Base-by-base conservation (phyloP, 2,888 invertebrate species). In the Herminia tarsipennalis region DNA sequence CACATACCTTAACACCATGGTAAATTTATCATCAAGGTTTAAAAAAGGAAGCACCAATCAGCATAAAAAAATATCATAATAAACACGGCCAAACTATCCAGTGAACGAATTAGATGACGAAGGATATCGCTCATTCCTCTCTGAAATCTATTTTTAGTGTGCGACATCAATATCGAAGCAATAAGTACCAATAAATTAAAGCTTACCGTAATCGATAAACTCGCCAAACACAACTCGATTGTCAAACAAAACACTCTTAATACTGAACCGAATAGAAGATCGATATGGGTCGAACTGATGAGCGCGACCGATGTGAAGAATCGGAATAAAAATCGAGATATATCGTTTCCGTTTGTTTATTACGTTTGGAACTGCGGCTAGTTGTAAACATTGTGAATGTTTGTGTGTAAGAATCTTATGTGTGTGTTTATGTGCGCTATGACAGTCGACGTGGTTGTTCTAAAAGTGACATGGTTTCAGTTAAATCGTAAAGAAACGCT, bases 321-420 rank as follows among this genome's bases (percentile, higher is more conserved):
- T 70, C 62, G 64, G 46, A 54, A 53, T 78, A 84, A 86, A 86
- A 85, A 83, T 74, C 79, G 75, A 72, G 65, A 79, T 79, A 70
- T 72, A 76, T 70, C 67, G 74, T 61, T 75, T 71, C 70, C 60
- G 57, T 66, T 56, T 83, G 78, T 85, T 85, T 86, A 77, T 86
- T 86, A 68, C 67, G 65, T 74, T 86, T 85, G 83, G 74, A 78
- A 71, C 73, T 61, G 66, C 56, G 55, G 63, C 59, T 50, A 55
- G 66, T 58, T 69, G 71, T 80, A 75, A 76, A 81, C 58, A 67
- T 50, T 57, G 50, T 60, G 49, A 54, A 47, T 67, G 62, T 71
- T 66, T 59, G 45, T 57, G 54, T 63, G 49, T 52, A 34, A 34
- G 28, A 24, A 35, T 34, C 10, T 5, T 36, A 25, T 32, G 13